Evolutionary conservation across 2,797 vertebrate species (phyloP).

Genomic region (Gymnocypris eckloni): DNA sequence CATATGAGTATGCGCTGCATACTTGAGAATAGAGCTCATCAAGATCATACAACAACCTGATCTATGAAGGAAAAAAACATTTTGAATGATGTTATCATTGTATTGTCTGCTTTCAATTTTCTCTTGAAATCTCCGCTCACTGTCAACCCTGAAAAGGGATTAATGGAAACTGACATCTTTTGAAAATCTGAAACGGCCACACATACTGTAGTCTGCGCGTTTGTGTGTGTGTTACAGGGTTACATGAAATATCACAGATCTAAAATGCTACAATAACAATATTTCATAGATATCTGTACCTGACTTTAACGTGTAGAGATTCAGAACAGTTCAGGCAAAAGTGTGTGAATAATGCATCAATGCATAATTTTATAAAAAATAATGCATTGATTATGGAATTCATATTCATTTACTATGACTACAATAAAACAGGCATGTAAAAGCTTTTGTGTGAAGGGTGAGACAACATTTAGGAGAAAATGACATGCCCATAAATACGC

Average conservation of each 20-base stretch:
- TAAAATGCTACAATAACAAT: conserved; percentile 1
- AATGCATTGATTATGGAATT: neutral
- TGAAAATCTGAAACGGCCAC: conserved; percentile 11
- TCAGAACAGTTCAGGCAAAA: neutral
- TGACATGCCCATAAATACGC: neutral
- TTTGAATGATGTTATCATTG: neutral
- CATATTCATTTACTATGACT: neutral
- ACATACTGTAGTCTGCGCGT: neutral
- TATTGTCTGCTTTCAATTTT: conserved; percentile 5
- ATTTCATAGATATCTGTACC: neutral
- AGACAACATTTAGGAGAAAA: neutral
- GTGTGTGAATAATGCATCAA: neutral
- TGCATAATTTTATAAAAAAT: neutral
- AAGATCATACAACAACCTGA: neutral
- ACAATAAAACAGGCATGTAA: neutral
- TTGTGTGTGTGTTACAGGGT: neutral
- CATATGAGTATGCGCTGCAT: neutral
- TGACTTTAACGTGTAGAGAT: neutral
- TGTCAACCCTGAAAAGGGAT: conserved; percentile 8
- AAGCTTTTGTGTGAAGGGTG: neutral
- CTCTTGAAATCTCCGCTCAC: neutral
- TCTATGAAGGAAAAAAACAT: neutral
- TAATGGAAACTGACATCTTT: conserved; percentile 24
- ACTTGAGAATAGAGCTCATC: neutral
- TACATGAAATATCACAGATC: neutral